These are phyloP conservation scores for Pseudomyrmex sp. DNA, from an alignment of 1,140 invertebrate species.

Conservation along the genomic window DNA sequence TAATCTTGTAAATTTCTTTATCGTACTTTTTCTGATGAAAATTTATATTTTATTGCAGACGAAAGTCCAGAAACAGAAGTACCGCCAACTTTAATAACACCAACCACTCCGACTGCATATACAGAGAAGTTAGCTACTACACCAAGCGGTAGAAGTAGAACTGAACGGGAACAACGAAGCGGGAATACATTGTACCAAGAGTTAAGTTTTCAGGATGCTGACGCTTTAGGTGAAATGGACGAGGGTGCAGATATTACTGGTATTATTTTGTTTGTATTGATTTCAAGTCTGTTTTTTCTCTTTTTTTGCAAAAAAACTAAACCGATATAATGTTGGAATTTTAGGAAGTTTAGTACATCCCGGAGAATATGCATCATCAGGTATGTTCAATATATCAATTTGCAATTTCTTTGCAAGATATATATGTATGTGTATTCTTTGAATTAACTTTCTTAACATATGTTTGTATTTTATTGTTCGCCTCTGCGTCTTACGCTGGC, in stretches of 20 bases:
- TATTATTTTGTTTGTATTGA: slow-evolving; percentile 78
- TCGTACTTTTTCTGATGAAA: no score
- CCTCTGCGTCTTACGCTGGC: slow-evolving; percentile 63
- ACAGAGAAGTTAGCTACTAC: slow-evolving; percentile 81
- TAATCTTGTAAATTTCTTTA: neutral
- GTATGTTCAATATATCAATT: slow-evolving; percentile 87
- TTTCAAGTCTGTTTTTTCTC: slow-evolving; percentile 27
- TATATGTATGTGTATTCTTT: neutral
- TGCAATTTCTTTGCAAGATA: slow-evolving; percentile 13
- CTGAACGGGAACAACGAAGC: slow-evolving; percentile 94
- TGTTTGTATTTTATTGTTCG: slow-evolving; percentile 78
- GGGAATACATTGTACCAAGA: slow-evolving; percentile 97
- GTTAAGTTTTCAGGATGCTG: slow-evolving; percentile 94
- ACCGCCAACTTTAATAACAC: slow-evolving; percentile 83
- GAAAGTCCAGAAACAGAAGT: slow-evolving; percentile 85
- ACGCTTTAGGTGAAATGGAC: slow-evolving; percentile 92
- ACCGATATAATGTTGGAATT: slow-evolving; percentile 67
- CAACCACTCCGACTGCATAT: slow-evolving; percentile 83
- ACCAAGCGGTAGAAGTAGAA: slow-evolving; percentile 89
- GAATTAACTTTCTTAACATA: slow-evolving; percentile 74
- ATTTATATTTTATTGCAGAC: slow-evolving; percentile 66
- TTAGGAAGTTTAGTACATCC: slow-evolving; percentile 98
- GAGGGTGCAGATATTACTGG: slow-evolving; percentile 95
- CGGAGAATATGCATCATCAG: slow-evolving; percentile 99
- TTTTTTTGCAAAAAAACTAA: slow-evolving; percentile 32